phyloP scores from a whole-genome alignment of 1,140 invertebrate species.

The Drosophila busckii region DNA sequence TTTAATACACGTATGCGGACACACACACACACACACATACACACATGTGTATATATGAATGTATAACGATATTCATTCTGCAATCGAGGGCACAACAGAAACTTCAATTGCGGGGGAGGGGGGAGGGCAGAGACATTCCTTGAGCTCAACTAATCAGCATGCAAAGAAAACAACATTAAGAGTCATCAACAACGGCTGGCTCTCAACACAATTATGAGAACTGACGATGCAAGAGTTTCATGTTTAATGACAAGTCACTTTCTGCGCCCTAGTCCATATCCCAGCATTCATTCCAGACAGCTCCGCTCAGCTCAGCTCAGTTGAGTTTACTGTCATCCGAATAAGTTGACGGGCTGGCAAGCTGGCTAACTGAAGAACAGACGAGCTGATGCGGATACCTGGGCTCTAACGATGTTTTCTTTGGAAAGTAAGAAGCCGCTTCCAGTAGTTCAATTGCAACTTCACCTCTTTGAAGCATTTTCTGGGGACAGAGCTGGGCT shows the following conservation, averaged over 20 bases:
- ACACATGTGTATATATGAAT: conserved; percentile 16
- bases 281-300: conserved; percentile 40
- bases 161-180: conserved; percentile 77
- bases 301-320: background rate
- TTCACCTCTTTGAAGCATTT: conserved; percentile 65
- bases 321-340: conserved; percentile 7
- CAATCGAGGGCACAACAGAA: conserved; percentile 30
- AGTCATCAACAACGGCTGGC: conserved; percentile 72
- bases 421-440: conserved; percentile 71
- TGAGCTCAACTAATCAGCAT: conserved; percentile 73
- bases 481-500: conserved; percentile 27
- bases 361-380: conserved; percentile 1
- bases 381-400: background rate
- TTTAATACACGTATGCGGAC: conserved; percentile 11
- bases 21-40: background rate
- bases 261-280: conserved; percentile 70
- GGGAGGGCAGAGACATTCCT: conserved; percentile 45
- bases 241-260: conserved; percentile 76
- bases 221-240: conserved; percentile 75
- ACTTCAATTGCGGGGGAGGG: conserved; percentile 6
- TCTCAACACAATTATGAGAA: conserved; percentile 77
- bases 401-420: conserved; percentile 63
- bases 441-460: conserved; percentile 74
- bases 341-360: background rate
- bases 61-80: conserved; percentile 71